A percentile compares a stretch with the other conserved stretches of the same genome.
These are phyloP conservation scores for Linepithema humile DNA, from an alignment of 1,140 invertebrate genomes.

Conservation along the genomic window DNA sequence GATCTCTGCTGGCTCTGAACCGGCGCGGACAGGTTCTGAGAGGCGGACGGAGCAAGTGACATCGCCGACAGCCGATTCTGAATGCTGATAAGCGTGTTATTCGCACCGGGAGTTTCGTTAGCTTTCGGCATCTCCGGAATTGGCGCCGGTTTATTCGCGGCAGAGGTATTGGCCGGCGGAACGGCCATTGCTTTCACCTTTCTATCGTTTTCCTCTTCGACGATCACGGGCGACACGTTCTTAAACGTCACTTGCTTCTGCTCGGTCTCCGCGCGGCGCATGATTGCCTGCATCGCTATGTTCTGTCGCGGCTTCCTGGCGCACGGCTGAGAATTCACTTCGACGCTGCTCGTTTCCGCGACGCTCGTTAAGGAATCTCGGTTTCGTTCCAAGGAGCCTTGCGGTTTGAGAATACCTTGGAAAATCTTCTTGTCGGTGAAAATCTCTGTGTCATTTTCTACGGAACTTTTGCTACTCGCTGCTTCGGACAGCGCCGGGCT, in stretches of 20 bases:
- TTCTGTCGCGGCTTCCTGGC: slow-evolving; percentile 86
- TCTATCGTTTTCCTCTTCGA: slow-evolving; percentile 71
- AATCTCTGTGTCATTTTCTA: slow-evolving; percentile 70
- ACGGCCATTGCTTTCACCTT: not conserved
- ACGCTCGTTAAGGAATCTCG: slow-evolving; percentile 81
- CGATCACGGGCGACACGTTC: slow-evolving; percentile 75
- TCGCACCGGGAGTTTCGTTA: not conserved
- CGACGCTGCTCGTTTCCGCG: slow-evolving; percentile 66
- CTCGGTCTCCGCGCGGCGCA: slow-evolving; percentile 82
- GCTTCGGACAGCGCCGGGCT: slow-evolving; percentile 80
- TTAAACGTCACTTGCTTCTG: slow-evolving; percentile 82
- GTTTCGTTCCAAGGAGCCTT: slow-evolving; percentile 87
- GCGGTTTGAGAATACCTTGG: slow-evolving; percentile 88
- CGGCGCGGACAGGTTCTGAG: slow-evolving; percentile 34
- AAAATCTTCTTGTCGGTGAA: slow-evolving; percentile 84
- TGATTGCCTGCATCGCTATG: slow-evolving; percentile 91
- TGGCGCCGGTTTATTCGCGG: slow-evolving; percentile 24
- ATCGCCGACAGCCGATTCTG: slow-evolving; percentile 66
- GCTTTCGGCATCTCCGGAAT: slow-evolving; percentile 45
- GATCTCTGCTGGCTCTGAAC: slow-evolving; percentile 58
- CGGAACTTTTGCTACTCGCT: slow-evolving; percentile 77
- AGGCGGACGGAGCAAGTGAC: slow-evolving; percentile 36
- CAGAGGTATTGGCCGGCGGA: slow-evolving; percentile 3
- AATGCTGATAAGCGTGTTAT: slow-evolving; percentile 3
- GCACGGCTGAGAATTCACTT: slow-evolving; percentile 76